Base-by-base conservation (phyloP, 2,888 invertebrate genomes). In the Neuroscelio doddi region DNA sequence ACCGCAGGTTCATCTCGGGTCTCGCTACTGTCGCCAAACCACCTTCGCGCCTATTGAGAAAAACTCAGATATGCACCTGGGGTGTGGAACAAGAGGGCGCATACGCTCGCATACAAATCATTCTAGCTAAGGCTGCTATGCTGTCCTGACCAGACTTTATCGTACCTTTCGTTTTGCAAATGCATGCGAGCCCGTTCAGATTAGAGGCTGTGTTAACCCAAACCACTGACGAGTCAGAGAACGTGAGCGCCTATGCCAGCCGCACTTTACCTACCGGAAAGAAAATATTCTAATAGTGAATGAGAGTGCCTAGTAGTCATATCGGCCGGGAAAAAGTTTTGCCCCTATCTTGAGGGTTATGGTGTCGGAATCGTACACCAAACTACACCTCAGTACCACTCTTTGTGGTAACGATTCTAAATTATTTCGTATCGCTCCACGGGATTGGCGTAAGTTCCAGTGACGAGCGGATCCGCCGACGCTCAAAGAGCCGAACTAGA, bases 1-100 rank as follows among this genome's bases (percentile, higher is more conserved):
- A 80, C 44, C 64, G 76, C 0, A 67, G 70, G 0, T 78, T 75
- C 41, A 64, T 79, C 1, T 58, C 59, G 0, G 55, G 75, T 32
- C 73, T 72, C 21, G 63, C 74, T 0, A 62, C 66, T 0, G 24
- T 68, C 1, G 55, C 63, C 0, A 70, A 59, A 7, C 72, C 74
- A 0, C 46, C 77, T 1, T 74, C 41, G 1, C 16, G 42, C 3
- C 24, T 61, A 16, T 27, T 57, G 38, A 30, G 34, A 15, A 71
- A 67, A 45, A 44, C 39, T 1, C 38, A 39, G 8, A 1, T 3
- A 3, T 62, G 55, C 44, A 8, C 7, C 5, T 68, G 70, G 65
- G 27, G 12, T 1, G 27, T 47, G 0, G 58, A 57, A 0, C 49
- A 58, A 4, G 21, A 53, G 5, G 15, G 8, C 0, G 56, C 66